Evolutionary conservation across 35 echinoderm and acorn worm genomes (phyloP).

Genomic region (Apostichopus parvimensis): DNA sequence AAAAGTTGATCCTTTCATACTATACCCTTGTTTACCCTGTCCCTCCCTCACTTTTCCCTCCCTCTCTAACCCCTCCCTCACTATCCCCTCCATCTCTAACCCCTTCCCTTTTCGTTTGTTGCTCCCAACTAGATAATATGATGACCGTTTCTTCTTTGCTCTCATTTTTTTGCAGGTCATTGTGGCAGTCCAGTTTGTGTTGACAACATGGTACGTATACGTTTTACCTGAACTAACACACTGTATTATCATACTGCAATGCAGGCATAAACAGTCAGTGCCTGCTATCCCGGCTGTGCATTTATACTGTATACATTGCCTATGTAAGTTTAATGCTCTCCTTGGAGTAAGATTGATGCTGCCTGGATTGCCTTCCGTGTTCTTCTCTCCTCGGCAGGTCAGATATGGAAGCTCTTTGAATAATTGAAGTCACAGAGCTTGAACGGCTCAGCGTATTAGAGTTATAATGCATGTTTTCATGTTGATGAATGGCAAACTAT

Average conservation of each 20-base stretch:
- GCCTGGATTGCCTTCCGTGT: not conserved
- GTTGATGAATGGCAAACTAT: too few relatives aligned
- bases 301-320: too few relatives aligned
- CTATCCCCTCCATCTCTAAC: too few relatives aligned
- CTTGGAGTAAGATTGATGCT: not conserved
- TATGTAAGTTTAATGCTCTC: not conserved
- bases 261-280: too few relatives aligned
- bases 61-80: not conserved
- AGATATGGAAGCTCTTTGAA: not conserved
- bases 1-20: too few relatives aligned
- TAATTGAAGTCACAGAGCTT: not conserved
- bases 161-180: conserved; percentile 14
- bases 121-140: not conserved
- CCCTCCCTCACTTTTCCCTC: not conserved
- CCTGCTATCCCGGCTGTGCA: too few relatives aligned
- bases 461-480: too few relatives aligned
- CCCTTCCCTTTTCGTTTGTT: not conserved
- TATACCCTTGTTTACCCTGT: not conserved
- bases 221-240: too few relatives aligned
- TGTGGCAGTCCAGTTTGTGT: conserved; percentile 38
- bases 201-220: conserved; percentile 45
- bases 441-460: too few relatives aligned
- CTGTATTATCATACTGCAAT: too few relatives aligned
- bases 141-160: not conserved
- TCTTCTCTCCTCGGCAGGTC: not conserved